Percentiles rank a stretch among this genome's conserved stretches.
phyloP scores from a whole-genome alignment of 2,888 invertebrate species.

The Cheilosia scutellata region DNA sequence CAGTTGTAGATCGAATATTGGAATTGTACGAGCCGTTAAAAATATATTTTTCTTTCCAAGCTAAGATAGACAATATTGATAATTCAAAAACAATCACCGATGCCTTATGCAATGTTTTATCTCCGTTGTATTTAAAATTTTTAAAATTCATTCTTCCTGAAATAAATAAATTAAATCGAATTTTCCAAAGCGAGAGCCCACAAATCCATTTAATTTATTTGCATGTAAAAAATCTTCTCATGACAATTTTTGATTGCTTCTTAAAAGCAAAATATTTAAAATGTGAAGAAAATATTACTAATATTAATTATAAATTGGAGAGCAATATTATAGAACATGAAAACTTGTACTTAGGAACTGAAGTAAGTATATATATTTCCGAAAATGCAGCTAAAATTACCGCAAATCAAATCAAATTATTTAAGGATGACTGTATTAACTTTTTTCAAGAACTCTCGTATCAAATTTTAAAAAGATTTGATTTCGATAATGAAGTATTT shows the following conservation, averaged over 20 bases:
- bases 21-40: neutral
- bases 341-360: neutral
- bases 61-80: neutral
- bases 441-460: too few relatives aligned
- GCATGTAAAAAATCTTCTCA: neutral
- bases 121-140: neutral
- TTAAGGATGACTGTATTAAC: too few relatives aligned
- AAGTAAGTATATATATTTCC: neutral
- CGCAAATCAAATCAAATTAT: neutral
- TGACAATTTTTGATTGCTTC: neutral
- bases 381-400: neutral
- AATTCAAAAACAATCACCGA: neutral
- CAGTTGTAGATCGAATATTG: constrained; percentile 14
- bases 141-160: neutral
- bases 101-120: neutral
- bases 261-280: neutral
- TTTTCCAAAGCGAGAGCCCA: neutral
- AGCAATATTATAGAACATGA: neutral
- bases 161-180: neutral
- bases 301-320: neutral
- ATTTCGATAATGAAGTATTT: neutral
- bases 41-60: neutral
- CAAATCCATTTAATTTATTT: neutral
- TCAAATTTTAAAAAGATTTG: neutral
- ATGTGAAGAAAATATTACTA: neutral